Evolutionary conservation across 2,888 invertebrate species (phyloP).

Genomic region (Drosophila neonasuta): DNA sequence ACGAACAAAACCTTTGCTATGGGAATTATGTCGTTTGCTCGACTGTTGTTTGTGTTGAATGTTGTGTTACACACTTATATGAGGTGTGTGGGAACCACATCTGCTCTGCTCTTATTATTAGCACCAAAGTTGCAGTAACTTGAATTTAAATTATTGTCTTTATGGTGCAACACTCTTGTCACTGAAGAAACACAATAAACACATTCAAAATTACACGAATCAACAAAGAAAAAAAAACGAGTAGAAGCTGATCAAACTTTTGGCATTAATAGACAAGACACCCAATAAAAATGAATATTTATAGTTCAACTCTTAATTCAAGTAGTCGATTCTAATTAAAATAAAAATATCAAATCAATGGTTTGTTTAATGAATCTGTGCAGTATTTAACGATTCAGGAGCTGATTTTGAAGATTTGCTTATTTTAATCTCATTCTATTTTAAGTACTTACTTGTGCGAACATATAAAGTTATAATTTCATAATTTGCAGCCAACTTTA

Average conservation of each 20-base stretch:
- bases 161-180: conserved; percentile 36
- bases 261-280: conserved; percentile 4
- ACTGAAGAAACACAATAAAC: conserved; percentile 12
- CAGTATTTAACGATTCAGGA: too few relatives aligned
- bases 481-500: not conserved
- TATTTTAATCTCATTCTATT: not conserved
- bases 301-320: conserved; percentile 9
- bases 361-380: too few relatives aligned
- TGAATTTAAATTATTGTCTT: conserved; percentile 44
- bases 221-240: not conserved
- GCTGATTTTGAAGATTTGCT: not conserved
- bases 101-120: conserved; percentile 38
- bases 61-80: conserved; percentile 27
- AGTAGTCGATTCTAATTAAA: not conserved
- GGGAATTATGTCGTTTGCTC: conserved; percentile 70
- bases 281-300: conserved; percentile 22
- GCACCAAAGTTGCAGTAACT: conserved; percentile 37
- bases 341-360: too few relatives aligned
- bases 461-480: conserved; percentile 12
- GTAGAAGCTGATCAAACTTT: not conserved
- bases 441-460: conserved; percentile 10
- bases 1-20: conserved; percentile 45
- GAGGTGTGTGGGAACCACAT: conserved; percentile 49
- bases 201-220: conserved; percentile 25
- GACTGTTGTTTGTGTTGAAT: conserved; percentile 41